A percentile compares a stretch with the other conserved stretches of the same genome.
Conservation (phyloP, 1,140 invertebrate species). For the Pogonomyrmex barbatus region DNA sequence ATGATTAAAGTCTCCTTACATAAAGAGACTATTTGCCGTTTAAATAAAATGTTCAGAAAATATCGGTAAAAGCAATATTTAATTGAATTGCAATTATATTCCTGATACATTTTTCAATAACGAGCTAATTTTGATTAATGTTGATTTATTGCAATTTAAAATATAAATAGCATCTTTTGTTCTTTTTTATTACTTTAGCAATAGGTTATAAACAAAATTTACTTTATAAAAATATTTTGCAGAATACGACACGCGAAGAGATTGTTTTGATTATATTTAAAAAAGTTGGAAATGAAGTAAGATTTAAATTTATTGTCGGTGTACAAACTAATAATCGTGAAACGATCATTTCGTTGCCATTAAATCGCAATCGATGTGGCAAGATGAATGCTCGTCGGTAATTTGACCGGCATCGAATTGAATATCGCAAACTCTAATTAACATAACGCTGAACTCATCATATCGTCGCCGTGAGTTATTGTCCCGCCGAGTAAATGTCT, state of each 20-base stretch:
- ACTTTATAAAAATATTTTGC: slow-evolving; percentile 2
- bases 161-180: not conserved
- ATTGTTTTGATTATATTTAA: slow-evolving; percentile 6
- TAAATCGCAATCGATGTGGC: slow-evolving; percentile 7
- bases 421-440: slow-evolving; percentile 40
- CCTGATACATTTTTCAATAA: not conserved
- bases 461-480: slow-evolving; percentile 41
- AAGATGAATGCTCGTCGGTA: slow-evolving; percentile 42
- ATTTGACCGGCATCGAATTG: slow-evolving; percentile 41
- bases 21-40: not conserved
- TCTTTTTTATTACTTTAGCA: not conserved
- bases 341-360: slow-evolving; percentile 2
- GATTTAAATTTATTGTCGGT: not conserved
- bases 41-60: not conserved
- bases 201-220: not conserved
- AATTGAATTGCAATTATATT: not conserved
- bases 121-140: not conserved
- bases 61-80: not conserved
- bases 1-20: not conserved
- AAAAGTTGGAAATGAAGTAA: not conserved
- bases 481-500: slow-evolving; percentile 16
- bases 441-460: slow-evolving; percentile 57
- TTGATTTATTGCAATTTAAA: not conserved
- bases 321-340: slow-evolving; percentile 8
- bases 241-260: not conserved